Percentiles rank a stretch among this genome's conserved stretches.
Evolutionary conservation across 2,113 vertebrate species (phyloP).

Genomic region (Ailuropoda melanoleuca): DNA sequence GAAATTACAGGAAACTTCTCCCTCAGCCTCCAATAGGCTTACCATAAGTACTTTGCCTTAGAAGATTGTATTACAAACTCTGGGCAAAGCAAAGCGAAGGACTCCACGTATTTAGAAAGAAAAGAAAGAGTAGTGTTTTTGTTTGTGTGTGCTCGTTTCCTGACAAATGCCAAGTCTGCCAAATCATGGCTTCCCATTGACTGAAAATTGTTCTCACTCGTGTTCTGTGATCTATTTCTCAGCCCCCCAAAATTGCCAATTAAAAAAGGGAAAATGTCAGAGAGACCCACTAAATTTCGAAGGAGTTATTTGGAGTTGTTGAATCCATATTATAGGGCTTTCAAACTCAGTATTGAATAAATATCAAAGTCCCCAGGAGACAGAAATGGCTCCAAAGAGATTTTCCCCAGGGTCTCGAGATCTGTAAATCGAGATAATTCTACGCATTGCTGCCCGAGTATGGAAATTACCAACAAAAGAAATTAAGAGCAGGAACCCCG

Average conservation of each 20-base stretch:
- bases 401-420: conserved; percentile 47
- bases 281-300: not conserved
- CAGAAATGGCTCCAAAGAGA: conserved; percentile 38
- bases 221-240: not conserved
- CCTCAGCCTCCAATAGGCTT: not conserved
- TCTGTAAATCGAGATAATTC: conserved; percentile 58
- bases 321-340: not conserved
- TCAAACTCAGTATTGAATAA: not conserved
- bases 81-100: not conserved
- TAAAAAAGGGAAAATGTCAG: not conserved
- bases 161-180: not conserved
- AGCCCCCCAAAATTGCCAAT: not conserved
- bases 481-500: conserved; percentile 88
- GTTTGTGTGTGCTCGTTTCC: not conserved
- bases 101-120: not conserved
- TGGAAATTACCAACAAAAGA: conserved; percentile 89
- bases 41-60: not conserved
- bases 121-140: not conserved
- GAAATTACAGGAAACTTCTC: not conserved
- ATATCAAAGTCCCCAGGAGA: conserved; percentile 33
- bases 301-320: not conserved
- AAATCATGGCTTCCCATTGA: not conserved
- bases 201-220: not conserved
- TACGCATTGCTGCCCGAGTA: conserved; percentile 80
- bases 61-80: not conserved